These are phyloP conservation scores for Leptopterna dolabrata DNA, from an alignment of 2,888 invertebrate species.

Conservation along the genomic window DNA sequence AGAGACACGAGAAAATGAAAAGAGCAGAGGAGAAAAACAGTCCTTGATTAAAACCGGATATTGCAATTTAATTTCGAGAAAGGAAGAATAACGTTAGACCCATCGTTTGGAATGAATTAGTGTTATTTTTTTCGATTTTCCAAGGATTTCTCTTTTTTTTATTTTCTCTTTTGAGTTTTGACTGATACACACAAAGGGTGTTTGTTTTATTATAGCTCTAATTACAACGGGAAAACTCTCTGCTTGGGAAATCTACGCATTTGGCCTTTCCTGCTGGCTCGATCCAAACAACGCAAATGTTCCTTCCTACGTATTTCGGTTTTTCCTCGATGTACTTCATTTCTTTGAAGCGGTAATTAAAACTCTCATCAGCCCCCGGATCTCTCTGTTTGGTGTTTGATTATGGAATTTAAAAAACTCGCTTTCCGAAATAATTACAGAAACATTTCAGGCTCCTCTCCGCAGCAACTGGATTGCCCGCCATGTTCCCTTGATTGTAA, in stretches of 20 bases:
- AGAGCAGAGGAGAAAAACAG: not conserved
- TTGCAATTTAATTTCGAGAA: constrained; percentile 19
- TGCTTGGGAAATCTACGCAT: not conserved
- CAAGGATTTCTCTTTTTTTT: not conserved
- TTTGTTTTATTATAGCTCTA: not conserved
- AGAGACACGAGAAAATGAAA: constrained; percentile 9
- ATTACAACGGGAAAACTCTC: not conserved
- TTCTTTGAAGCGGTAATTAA: not conserved
- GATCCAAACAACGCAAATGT: not conserved
- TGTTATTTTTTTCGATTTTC: not conserved
- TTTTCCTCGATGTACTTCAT: not conserved
- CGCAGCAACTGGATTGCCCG: too few relatives aligned
- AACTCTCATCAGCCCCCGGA: not conserved
- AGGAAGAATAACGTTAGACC: not conserved
- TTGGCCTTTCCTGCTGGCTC: not conserved
- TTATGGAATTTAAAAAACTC: not conserved
- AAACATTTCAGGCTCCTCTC: too few relatives aligned
- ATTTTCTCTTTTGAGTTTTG: not conserved
- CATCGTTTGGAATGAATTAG: not conserved
- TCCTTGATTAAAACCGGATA: constrained; percentile 24
- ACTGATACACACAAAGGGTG: not conserved
- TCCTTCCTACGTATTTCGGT: not conserved
- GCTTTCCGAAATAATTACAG: too few relatives aligned
- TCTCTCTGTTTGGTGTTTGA: not conserved
- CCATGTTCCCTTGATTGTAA: too few relatives aligned